phyloP scores from a whole-genome alignment of 1,140 invertebrate genomes.

The Drosophila kohkoa region DNA sequence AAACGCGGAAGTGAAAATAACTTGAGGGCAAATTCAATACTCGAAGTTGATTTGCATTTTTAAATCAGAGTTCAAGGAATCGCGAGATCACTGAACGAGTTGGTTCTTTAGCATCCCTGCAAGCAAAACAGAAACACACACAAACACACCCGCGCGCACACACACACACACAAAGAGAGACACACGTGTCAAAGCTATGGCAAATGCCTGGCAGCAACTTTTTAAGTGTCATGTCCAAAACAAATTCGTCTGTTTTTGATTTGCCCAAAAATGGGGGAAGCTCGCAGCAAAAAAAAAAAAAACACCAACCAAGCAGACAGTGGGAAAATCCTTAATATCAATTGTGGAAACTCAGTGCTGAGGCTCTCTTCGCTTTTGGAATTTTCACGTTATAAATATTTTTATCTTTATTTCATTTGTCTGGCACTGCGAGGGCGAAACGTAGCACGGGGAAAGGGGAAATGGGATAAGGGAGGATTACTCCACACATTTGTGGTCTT shows the following conservation, averaged over 20 bases:
- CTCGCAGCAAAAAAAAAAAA: slow-evolving; percentile 22
- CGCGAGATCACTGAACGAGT: slow-evolving; percentile 37
- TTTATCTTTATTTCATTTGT: slow-evolving; percentile 75
- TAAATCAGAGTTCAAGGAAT: slow-evolving; percentile 67
- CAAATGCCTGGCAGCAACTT: slow-evolving; percentile 64
- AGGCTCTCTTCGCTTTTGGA: slow-evolving; percentile 47
- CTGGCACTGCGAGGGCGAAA: slow-evolving; percentile 39
- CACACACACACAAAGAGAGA: slow-evolving; percentile 19
- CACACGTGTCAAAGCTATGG: slow-evolving; percentile 64
- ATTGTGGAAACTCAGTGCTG: slow-evolving; percentile 52
- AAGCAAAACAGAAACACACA: slow-evolving; percentile 26
- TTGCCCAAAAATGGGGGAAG: slow-evolving; percentile 71
- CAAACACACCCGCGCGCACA: slow-evolving; percentile 26
- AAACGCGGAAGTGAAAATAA: slow-evolving; percentile 73
- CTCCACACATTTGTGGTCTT: slow-evolving; percentile 47
- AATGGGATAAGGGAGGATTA: slow-evolving; percentile 31
- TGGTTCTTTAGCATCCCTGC: slow-evolving; percentile 40
- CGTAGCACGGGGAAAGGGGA: not conserved
- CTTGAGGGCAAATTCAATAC: slow-evolving; percentile 66
- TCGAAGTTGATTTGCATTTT: slow-evolving; percentile 77
- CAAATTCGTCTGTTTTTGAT: slow-evolving; percentile 84
- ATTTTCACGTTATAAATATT: slow-evolving; percentile 83
- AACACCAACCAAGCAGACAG: slow-evolving; percentile 23
- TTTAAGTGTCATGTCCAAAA: slow-evolving; percentile 83
- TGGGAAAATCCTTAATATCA: slow-evolving; percentile 61